Base-by-base conservation (phyloP, 2,797 vertebrate species). In the Enteromius fasciolatus region DNA sequence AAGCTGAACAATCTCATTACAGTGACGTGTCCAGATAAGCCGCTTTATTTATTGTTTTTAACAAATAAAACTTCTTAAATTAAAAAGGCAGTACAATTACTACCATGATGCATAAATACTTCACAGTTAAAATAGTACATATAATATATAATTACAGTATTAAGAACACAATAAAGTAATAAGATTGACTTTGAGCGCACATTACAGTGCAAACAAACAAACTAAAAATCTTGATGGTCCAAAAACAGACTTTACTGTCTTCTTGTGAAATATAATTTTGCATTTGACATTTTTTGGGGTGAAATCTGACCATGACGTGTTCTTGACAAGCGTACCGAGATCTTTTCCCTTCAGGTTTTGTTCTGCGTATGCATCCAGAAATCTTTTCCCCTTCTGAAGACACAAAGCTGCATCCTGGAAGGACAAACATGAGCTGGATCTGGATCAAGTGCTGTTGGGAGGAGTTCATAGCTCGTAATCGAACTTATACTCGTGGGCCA, bases 401-500 rank as follows among this genome's bases (percentile, higher is more conserved):
- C 15, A 31, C 23, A 50, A 48, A 72, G 48, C 28, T 6, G 28
- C 48, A 48, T 52, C 31, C 28, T 57, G 72, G 72, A 74, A 74
- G 10, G 48, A 74, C 48, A 73, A 14, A 52, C 46, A 36, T 4
- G 15, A 74, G 33, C 12, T 39, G 36, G 52, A 44, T 50, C 4
- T 73, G 46, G n/a, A 44, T n/a, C 20, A 41, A 31, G 44, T 18
- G n/a, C 46, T 28, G 11, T 14, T 5, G 57, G 57, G 46, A 68
- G 67, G 33, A 52, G n/a, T 84, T 95, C 94, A 99, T 83, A 99
- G 94, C 88, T 99, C 97, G 68, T 96, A 97, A 91, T 96, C 95
- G 85, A 98, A 97, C 89, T 97, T 94, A 87, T 97, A 98, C 88
- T 99, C 97, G 0, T 99, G 95, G 78, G 97, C 95, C 91, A 99